Percentiles rank a stretch among this genome's conserved stretches.
phyloP scores from a whole-genome alignment of 2,888 invertebrate species.

The Mythimna albipuncta region DNA sequence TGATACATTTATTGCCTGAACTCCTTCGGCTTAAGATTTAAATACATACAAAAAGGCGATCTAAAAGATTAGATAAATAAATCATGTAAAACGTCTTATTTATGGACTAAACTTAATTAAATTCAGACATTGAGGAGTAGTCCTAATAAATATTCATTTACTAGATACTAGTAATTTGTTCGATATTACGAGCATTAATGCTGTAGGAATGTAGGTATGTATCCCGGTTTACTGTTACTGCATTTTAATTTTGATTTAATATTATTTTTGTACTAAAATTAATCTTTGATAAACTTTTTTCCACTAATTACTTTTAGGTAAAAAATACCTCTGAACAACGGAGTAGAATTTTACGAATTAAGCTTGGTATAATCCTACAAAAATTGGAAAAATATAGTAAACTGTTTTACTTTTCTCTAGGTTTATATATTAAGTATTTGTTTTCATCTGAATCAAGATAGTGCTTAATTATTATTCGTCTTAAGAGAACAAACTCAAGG shows the following conservation, averaged over 20 bases:
- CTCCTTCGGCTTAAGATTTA: neutral
- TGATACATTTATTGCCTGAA: conserved; percentile 20
- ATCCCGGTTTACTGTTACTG: conserved; percentile 10
- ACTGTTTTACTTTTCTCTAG: too few species aligned
- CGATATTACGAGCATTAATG: conserved; percentile 11
- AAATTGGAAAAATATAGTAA: too few species aligned
- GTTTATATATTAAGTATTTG: too few species aligned
- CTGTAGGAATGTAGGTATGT: neutral
- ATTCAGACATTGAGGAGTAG: conserved; percentile 41
- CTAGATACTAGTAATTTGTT: conserved; percentile 28
- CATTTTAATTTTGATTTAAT: conserved; percentile 8
- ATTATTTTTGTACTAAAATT: neutral
- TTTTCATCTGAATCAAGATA: too few species aligned
- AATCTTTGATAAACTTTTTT: neutral
- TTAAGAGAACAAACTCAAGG: too few species aligned
- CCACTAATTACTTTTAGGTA: too few species aligned
- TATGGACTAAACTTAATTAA: conserved; percentile 46
- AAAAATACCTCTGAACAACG: too few species aligned
- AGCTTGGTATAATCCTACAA: too few species aligned
- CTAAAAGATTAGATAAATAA: conserved; percentile 40
- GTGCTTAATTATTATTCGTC: too few species aligned
- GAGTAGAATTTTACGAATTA: too few species aligned
- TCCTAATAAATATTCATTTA: conserved; percentile 53
- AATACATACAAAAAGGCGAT: conserved; percentile 24
- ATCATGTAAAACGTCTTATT: conserved; percentile 41